Evolutionary conservation across 1,140 invertebrate genomes (phyloP), one percentile per base, ranked within the genome.

Genomic region (Gonatopus flavifemur): DNA sequence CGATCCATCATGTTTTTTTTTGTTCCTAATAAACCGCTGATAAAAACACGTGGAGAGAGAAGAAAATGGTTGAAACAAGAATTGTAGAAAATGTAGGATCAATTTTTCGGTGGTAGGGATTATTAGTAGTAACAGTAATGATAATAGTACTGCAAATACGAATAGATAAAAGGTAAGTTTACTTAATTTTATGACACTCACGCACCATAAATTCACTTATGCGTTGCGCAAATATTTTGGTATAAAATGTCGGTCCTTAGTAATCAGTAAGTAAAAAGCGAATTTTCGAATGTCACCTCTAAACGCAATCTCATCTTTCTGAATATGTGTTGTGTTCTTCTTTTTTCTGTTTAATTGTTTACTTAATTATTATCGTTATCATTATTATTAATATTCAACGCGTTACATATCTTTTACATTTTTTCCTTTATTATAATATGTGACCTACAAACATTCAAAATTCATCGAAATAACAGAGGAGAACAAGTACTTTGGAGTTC

Each of bases 371-470:
- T 10, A 8, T 36, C 18, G 18, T 10, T 10, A 36, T 10, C 7
- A 10, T 36, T 36, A 15, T 36, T 15, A 36, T 36, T 15, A 15
- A 13, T n/a, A 13, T 13, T 36, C 18, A 36, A 13, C 15, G 15
- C 7, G 9, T 13, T 10, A 13, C 12, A 13, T 36, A n/a, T n/a
- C n/a, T n/a, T n/a, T n/a, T 46, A 28, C 55, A 55, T 50, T 46
- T 41, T 39, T 39, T 24, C 18, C 21, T 40, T 44, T 39, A 47
- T 49, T 43, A 54, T 46, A 51, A 58, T 60, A 62, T 53, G 60
- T 59, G 62, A 66, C 59, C 58, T 70, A 66, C 61, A 69, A 66
- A 70, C 57, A 66, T 66, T 64, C 35, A 58, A 67, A 68, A 55
- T 64, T 65, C 42, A 59, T 67, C 48, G 48, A 55, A 69, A 62